phyloP scores from a whole-genome alignment of 2,113 vertebrate genomes.

The Sapajus apella region DNA sequence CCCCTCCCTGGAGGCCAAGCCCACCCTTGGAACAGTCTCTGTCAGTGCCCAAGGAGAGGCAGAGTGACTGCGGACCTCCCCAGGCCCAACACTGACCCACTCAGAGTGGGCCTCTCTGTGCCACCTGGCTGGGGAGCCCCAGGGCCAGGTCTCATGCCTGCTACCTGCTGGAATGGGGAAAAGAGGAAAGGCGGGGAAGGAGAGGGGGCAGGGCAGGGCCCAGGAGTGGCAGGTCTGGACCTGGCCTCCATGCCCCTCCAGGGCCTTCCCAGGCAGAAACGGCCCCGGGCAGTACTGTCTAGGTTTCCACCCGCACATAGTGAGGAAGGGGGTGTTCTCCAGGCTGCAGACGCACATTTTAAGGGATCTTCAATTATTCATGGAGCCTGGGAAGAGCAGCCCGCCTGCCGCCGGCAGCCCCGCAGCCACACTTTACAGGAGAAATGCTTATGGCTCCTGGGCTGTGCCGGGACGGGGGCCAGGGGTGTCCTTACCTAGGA shows the following conservation, averaged over 20 bases:
- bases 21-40: not conserved
- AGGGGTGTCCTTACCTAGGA: not conserved
- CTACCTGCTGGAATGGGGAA: not conserved
- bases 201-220: not conserved
- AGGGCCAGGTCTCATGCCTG: accelerated
- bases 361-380: conserved; percentile 70
- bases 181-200: not conserved
- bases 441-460: not conserved
- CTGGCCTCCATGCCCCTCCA: not conserved
- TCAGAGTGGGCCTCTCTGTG: not conserved
- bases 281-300: not conserved
- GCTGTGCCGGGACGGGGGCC: too few relatives aligned
- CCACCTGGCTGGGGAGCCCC: not conserved
- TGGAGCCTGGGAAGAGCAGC: not conserved
- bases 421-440: not conserved
- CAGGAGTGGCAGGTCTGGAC: not conserved
- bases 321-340: not conserved
- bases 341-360: not conserved
- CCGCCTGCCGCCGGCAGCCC: not conserved
- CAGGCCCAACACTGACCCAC: not conserved
- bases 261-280: not conserved
- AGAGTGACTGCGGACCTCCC: not conserved
- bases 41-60: not conserved
- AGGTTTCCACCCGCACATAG: accelerated
- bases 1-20: not conserved